Percentiles rank a stretch among this genome's conserved stretches.
Conservation (phyloP, 2,888 invertebrate genomes). For the Calliopum simillimum region DNA sequence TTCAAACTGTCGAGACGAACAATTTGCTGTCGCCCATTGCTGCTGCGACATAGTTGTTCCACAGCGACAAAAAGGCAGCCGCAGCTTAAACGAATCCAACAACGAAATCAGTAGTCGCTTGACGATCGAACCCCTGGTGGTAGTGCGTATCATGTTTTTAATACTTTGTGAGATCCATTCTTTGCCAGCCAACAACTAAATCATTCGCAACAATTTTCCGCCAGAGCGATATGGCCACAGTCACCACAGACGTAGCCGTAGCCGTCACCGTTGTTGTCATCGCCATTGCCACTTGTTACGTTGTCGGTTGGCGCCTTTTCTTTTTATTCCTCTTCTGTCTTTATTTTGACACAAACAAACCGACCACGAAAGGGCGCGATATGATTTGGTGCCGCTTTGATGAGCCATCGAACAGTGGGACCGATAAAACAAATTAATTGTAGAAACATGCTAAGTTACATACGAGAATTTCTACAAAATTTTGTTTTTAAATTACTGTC, state of each 20-base stretch:
- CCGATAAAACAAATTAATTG: not conserved
- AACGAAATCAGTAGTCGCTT: constrained; percentile 2
- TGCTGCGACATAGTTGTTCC: constrained; percentile 9
- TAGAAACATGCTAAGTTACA: too few relatives aligned
- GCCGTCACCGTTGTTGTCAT: not conserved
- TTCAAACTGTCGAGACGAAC: constrained; percentile 11
- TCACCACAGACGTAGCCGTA: constrained; percentile 42
- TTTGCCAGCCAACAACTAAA: constrained; percentile 28
- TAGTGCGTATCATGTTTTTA: not conserved
- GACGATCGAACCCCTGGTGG: too few relatives aligned
- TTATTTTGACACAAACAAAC: constrained; percentile 19
- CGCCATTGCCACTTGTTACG: constrained; percentile 58
- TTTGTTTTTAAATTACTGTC: too few relatives aligned
- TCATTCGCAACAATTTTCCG: constrained; percentile 53
- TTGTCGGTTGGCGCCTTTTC: constrained; percentile 58
- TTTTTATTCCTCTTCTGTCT: constrained; percentile 11
- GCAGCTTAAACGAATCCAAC: not conserved
- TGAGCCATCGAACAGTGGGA: constrained; percentile 10
- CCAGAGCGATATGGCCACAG: too few relatives aligned
- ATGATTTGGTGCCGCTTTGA: constrained; percentile 6
- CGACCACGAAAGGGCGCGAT: constrained; percentile 17
- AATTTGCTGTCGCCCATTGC: constrained; percentile 24
- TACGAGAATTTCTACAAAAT: too few relatives aligned
- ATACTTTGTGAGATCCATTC: not conserved
- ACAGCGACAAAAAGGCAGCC: constrained; percentile 13